Percentiles rank a stretch among this genome's conserved stretches.
Evolutionary conservation across 2,888 invertebrate species (phyloP).

Genomic region (Coelinius sp.): DNA sequence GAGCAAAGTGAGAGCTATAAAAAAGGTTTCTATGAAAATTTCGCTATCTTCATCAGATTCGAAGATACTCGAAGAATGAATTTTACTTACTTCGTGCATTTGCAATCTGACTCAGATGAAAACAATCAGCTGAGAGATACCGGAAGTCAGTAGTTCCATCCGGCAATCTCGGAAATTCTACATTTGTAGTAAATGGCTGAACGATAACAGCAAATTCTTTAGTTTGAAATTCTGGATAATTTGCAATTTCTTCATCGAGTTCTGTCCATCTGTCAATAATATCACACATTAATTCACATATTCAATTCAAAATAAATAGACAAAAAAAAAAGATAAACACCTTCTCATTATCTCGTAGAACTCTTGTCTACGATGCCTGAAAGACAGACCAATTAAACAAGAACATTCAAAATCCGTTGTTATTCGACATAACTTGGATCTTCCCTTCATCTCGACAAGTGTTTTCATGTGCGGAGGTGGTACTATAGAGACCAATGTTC

Average conservation of each 20-base stretch:
- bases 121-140: slow-evolving; percentile 76
- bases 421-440: slow-evolving; percentile 67
- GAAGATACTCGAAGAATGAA: neutral
- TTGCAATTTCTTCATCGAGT: slow-evolving; percentile 72
- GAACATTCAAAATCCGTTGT: slow-evolving; percentile 73
- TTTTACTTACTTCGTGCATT: slow-evolving; percentile 73
- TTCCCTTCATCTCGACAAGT: slow-evolving; percentile 66
- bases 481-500: slow-evolving; percentile 75
- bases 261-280: slow-evolving; percentile 71
- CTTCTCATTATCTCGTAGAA: slow-evolving; percentile 71
- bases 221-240: slow-evolving; percentile 69
- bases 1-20: too few species aligned
- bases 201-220: slow-evolving; percentile 76
- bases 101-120: slow-evolving; percentile 76
- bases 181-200: slow-evolving; percentile 72
- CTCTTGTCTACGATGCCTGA: slow-evolving; percentile 58
- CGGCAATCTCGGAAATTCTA: slow-evolving; percentile 67
- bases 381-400: slow-evolving; percentile 72
- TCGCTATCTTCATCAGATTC: neutral
- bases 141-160: slow-evolving; percentile 72
- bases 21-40: too few species aligned
- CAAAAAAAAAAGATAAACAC: slow-evolving; percentile 36
- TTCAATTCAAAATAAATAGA: too few species aligned
- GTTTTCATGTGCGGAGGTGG: slow-evolving; percentile 71
- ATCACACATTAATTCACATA: too few species aligned